phyloP scores from a whole-genome alignment of 1,140 invertebrate species.

The Hetaerina americana region DNA sequence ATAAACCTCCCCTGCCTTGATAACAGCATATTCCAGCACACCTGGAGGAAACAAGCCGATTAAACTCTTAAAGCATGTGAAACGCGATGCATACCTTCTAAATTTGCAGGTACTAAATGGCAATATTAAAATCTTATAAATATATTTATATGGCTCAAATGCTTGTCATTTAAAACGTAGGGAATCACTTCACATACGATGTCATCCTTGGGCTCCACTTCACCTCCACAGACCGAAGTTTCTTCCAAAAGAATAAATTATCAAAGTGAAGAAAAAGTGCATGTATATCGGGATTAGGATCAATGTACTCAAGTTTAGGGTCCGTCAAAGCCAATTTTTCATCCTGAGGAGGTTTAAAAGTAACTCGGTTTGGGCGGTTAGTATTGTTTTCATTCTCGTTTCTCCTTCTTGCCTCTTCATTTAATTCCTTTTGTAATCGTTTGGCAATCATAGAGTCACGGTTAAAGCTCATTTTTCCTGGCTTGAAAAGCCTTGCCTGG shows the following conservation, averaged over 20 bases:
- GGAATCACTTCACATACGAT: constrained; percentile 40
- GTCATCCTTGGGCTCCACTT: constrained; percentile 96
- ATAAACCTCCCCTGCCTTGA: constrained; percentile 58
- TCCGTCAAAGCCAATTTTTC: background rate
- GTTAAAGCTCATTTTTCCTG: background rate
- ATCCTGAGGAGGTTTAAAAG: background rate
- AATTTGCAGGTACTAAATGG: too few species aligned
- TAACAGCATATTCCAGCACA: constrained; percentile 76
- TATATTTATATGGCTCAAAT: background rate
- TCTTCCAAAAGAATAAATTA: constrained; percentile 68
- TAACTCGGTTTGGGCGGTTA: background rate
- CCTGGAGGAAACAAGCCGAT: constrained; percentile 27
- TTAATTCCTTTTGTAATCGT: background rate
- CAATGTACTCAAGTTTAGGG: constrained; percentile 50
- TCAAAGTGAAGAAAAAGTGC: constrained; percentile 79
- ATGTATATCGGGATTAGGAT: constrained; percentile 87
- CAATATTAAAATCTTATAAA: background rate
- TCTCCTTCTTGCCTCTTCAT: background rate
- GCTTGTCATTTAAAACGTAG: background rate
- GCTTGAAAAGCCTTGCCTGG: too few species aligned
- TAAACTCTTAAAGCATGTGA: too few species aligned
- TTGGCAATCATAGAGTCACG: background rate
- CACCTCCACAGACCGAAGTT: constrained; percentile 61
- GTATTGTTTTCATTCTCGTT: background rate
- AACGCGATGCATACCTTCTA: too few species aligned